Evolutionary conservation across 2,797 vertebrate genomes (phyloP).

Genomic region (Huso huso): DNA sequence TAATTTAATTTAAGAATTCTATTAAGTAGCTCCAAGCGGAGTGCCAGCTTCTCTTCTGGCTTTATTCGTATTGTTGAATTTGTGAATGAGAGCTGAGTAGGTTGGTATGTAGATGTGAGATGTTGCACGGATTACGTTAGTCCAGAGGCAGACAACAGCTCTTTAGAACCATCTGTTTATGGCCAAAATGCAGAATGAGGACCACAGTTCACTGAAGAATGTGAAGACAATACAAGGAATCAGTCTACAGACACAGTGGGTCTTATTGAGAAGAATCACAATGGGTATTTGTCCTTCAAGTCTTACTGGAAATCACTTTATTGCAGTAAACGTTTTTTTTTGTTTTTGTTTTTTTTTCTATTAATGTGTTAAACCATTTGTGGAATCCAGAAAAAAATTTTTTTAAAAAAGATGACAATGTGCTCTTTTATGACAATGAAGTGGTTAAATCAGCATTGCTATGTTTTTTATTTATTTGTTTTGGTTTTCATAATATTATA

Average conservation of each 20-base stretch:
- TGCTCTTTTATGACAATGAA: too few species aligned
- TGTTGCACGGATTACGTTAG: constrained; percentile 54
- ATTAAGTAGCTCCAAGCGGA: constrained; percentile 3
- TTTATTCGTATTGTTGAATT: constrained; percentile 45
- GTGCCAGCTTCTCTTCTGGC: not conserved
- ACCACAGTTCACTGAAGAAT: constrained; percentile 56
- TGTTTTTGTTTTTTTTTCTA: too few species aligned
- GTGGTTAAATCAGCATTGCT: too few species aligned
- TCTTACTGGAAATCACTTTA: constrained; percentile 27
- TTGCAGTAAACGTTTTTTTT: too few species aligned
- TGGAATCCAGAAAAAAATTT: too few species aligned
- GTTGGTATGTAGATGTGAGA: constrained; percentile 60
- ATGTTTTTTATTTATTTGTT: too few species aligned
- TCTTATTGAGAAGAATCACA: constrained; percentile 41
- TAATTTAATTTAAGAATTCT: constrained; percentile 22
- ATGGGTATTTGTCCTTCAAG: constrained; percentile 58
- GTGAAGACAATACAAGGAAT: constrained; percentile 52
- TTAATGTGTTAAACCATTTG: too few species aligned
- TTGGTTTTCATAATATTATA: too few species aligned
- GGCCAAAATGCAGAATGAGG: constrained; percentile 59
- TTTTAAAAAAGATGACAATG: too few species aligned
- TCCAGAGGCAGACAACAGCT: constrained; percentile 71
- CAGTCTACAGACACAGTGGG: constrained; percentile 53
- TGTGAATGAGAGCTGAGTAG: constrained; percentile 67
- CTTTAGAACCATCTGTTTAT: constrained; percentile 62